Conservation (phyloP, 2,113 vertebrate species). For the Limnothrissa miodon region DNA sequence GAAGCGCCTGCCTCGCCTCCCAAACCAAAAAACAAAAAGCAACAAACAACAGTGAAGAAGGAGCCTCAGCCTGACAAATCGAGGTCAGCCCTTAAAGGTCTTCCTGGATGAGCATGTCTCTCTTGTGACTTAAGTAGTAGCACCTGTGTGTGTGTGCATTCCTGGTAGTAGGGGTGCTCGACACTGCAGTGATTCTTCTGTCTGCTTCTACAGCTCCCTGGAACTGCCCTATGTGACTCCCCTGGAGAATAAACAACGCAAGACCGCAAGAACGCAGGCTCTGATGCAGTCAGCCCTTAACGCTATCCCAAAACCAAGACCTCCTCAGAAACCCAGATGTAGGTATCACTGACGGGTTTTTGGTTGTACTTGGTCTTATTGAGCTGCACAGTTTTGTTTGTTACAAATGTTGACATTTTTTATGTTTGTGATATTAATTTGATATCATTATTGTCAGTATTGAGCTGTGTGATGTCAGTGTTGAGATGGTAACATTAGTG, state of each 20-base stretch:
- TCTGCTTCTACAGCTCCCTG: conserved; percentile 76
- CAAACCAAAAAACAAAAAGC: conserved; percentile 88
- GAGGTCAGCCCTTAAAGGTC: conserved; percentile 68
- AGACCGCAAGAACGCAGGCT: conserved; percentile 83
- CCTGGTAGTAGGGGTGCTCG: background rate
- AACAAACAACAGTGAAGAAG: conserved; percentile 77
- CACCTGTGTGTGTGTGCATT: background rate
- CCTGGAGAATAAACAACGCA: conserved; percentile 88
- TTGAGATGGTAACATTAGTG: conserved; percentile 33
- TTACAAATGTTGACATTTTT: background rate
- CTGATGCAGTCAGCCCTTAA: conserved; percentile 74
- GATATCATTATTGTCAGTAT: background rate
- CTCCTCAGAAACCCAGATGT: conserved; percentile 68
- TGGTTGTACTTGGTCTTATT: too few species aligned
- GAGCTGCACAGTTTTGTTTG: background rate
- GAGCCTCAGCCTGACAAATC: conserved; percentile 82
- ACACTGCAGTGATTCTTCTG: background rate
- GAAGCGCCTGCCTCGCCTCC: conserved; percentile 76
- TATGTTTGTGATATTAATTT: too few species aligned
- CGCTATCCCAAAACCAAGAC: conserved; percentile 80
- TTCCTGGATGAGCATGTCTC: background rate
- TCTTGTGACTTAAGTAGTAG: background rate
- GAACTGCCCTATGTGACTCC: conserved; percentile 85
- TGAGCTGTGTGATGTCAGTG: conserved; percentile 27
- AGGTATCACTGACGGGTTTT: conserved; percentile 46